A percentile compares a stretch with the other conserved stretches of the same genome.
Evolutionary conservation across 2,113 vertebrate species (phyloP).

Genomic region (Silurus glanis): DNA sequence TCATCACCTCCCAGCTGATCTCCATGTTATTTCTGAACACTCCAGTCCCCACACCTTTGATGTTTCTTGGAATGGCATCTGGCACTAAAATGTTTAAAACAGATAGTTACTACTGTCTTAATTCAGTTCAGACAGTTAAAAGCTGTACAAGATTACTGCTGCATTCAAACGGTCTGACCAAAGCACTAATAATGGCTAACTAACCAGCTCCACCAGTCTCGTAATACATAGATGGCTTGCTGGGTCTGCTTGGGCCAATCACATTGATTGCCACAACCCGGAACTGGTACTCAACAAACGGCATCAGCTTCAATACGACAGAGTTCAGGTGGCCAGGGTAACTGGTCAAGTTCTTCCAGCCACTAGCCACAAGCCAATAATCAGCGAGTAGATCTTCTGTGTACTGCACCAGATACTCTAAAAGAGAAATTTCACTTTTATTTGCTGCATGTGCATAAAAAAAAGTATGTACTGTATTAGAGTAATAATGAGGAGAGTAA

Average conservation of each 20-base stretch:
- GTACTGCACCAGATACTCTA: conserved; percentile 89
- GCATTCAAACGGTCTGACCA: not conserved
- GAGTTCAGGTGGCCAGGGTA: conserved; percentile 88
- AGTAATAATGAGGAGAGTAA: not conserved
- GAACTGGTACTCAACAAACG: conserved; percentile 93
- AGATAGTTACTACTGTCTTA: not conserved
- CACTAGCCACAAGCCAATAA: conserved; percentile 78
- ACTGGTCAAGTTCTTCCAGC: conserved; percentile 88
- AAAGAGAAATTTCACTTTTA: conserved; percentile 11
- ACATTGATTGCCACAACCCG: conserved; percentile 88
- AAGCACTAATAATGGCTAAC: conserved; percentile 52
- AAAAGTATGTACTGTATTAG: not conserved
- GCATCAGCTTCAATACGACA: conserved; percentile 81
- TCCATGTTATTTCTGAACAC: conserved; percentile 93
- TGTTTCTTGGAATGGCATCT: conserved; percentile 85
- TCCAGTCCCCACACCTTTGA: conserved; percentile 85
- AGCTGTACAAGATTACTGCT: not conserved
- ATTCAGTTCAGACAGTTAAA: not conserved
- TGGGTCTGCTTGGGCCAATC: conserved; percentile 88
- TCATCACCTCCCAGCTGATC: conserved; percentile 92
- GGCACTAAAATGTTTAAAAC: conserved; percentile 76
- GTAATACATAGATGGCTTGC: conserved; percentile 82
- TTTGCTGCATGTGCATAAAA: not conserved
- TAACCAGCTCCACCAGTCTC: conserved; percentile 90
- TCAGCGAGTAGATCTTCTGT: conserved; percentile 79